Evolutionary conservation across 1,140 invertebrate species (phyloP), one percentile per base, ranked within the genome.

Genomic region (Leptonema lineaticorne): DNA sequence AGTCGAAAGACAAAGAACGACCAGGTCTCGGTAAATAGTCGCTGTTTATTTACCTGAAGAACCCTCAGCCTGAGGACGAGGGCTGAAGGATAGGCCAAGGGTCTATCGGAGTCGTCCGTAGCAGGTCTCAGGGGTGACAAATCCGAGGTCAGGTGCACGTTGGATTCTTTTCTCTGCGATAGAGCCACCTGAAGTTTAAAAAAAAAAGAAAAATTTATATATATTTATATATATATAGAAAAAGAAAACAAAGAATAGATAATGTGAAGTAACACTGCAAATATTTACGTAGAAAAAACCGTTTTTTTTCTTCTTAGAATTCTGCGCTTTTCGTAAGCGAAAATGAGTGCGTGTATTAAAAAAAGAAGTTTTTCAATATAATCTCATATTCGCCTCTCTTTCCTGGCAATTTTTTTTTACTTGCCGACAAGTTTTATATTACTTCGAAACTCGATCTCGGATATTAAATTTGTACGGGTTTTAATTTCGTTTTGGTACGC

Each of bases 51-150:
- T 75, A 85, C 85, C 80, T 86, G 85, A 69, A 86, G 73, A 20
- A 86, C 85, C 50, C 85, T 75, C 30, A 86, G 77, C 57, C 84
- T 75, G 6, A 86, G 75, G 8, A 85, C 81, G 16, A 83, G 71
- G 14, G 84, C 85, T 48, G 85, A 79, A 1, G 85, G 85, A 69
- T 85, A 85, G 8, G 76, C 74, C 41, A 76, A 72, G 67, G 71
- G 74, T 67, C 80, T 76, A 28, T 79, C 75, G 0, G 73, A 71
- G 33, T 73, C 75, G 30, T 79, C 78, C 1, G 37, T 46, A 6
- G 50, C 45, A 3, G 71, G 71, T 65, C 78, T 41, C 58, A 70
- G 53, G 14, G 71, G 69, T 7, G 69, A 73, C 8, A 70, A 73
- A 59, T 81, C 79, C 24, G 76, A 75, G 22, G 79, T 81, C 28